phyloP scores from a whole-genome alignment of 2,888 invertebrate species.

The Axea sp. region DNA sequence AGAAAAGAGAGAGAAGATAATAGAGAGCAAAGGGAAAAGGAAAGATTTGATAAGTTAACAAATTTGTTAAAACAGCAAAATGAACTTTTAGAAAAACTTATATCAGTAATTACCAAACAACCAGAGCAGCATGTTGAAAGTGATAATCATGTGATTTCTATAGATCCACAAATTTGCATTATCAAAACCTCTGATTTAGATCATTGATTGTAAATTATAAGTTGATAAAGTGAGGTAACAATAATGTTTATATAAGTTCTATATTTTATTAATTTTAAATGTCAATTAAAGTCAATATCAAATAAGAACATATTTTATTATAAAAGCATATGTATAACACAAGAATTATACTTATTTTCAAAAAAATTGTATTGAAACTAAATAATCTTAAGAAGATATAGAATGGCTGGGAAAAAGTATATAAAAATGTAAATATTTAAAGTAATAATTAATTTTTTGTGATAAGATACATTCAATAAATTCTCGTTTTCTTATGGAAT shows the following conservation, averaged over 20 bases:
- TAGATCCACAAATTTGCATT: slow-evolving; percentile 56
- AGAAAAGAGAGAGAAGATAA: slow-evolving; percentile 56
- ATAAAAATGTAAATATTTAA: no score
- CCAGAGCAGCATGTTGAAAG: slow-evolving; percentile 33
- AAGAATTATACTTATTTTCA: no score
- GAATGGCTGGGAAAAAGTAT: no score
- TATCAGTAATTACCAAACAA: slow-evolving; percentile 39
- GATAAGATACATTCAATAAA: no score
- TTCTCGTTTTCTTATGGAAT: no score
- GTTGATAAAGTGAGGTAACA: slow-evolving; percentile 29
- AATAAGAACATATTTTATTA: no score
- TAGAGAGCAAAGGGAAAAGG: slow-evolving; percentile 59
- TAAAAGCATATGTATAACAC: no score
- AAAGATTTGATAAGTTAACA: slow-evolving; percentile 47
- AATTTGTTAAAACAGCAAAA: slow-evolving; percentile 54
- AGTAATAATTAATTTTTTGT: no score
- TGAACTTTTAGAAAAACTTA: slow-evolving; percentile 57
- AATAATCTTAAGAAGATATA: no score
- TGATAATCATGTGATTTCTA: slow-evolving; percentile 51
- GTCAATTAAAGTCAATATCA: no score
- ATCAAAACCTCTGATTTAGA: slow-evolving; percentile 52
- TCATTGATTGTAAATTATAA: slow-evolving; percentile 17
- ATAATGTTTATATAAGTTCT: slow-evolving; percentile 6
- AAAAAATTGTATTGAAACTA: no score
- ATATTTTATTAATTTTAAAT: no score